Evolutionary conservation across 2,113 vertebrate genomes (phyloP), one percentile per base, ranked within the genome.

Genomic region (Spilogale gracilis): DNA sequence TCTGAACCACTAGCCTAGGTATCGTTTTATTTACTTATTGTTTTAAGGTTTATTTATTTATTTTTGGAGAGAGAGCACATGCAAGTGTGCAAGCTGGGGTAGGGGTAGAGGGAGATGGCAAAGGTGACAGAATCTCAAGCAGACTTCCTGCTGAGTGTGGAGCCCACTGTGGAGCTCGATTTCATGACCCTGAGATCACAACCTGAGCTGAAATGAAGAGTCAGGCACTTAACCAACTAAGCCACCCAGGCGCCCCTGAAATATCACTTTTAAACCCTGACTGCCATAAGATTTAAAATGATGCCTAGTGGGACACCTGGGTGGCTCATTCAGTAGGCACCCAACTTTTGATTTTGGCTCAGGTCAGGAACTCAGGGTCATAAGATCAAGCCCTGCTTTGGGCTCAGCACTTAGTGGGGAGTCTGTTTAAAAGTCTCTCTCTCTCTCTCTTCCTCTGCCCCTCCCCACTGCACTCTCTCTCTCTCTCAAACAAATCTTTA

Each of bases 231-330:
- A 38, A 38, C 38, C 38, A 38, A 38, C 38, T 38, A 38, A 38
- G 38, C 38, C 38, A 38, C 38, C 38, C 38, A 38, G 38, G 38
- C 38, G 38, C 38, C 38, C 38, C 38, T 38, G 38, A 38, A 38
- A 88, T 71, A 80, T 73, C 21, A 65, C 52, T 89, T 95, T 96
- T 69, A 91, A 76, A 78, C 14, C 9, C 63, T 93, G 50, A 54
- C 20, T 85, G 16, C 20, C 48, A 48, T 74, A 82, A 20, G 6
- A 61, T 82, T 94, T 84, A 85, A 93, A 95, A 84, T 85, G 56
- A 93, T 91, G 73, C 43, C 2, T 32, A n/a, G 58, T 60, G 20
- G 58, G 58, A 60, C 58, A 23, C 58, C 6, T 71, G n/a, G n/a
- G n/a, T 38, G 67, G 17, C 67, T 38, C 67, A 71, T 13, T 74